Base-by-base conservation (phyloP, 92 coral and sea anemone genomes). In the Isaurus tuberculatus region DNA sequence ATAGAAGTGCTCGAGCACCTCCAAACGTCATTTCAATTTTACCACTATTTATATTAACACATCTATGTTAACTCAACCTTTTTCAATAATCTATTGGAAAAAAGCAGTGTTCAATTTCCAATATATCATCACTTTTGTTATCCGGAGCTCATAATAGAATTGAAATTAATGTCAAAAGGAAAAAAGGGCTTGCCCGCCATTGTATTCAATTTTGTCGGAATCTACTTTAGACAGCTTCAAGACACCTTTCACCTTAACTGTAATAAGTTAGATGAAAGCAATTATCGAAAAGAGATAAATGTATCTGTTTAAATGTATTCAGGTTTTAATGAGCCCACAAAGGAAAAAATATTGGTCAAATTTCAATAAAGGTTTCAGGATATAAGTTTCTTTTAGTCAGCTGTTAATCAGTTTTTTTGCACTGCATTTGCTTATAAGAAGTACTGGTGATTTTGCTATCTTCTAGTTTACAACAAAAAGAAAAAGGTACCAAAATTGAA, bases 291-390 rank as follows among this genome's bases (percentile, higher is more conserved):
- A 58, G 42, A 42, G 78, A 72, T 17, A 71, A 29, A 71, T 40
- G 22, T 42, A 25, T 65, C 61, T 44, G 17, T 44, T 43, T 31
- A 72, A 44, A 71, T 51, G 58, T 30, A 71, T 0, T 44, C 58
- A 71, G 33, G 16, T 72, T 72, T 29, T 72, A 72, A 72, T 72
- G 22, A 20, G 78, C 78, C 14, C 1, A 25, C 78, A 28, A 72
- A 72, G 1, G 74, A 72, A 72, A 22, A 44, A 57, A 26, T 15
- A 25, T 70, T 44, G 48, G 33, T 44, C 78, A 72, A 26, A 44
- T 72, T 70, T 72, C 61, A 44, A 48, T 42, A 71, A 72, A 72
- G 61, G 31, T 33, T 72, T 72, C 30, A 44, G 78, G 78, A 72
- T 42, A 37, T 72, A 72, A 25, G 17, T 15, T 17, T 28, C 61